Evolutionary conservation across 2,888 invertebrate genomes (phyloP).

Genomic region (Lasioglossum pauxillum): DNA sequence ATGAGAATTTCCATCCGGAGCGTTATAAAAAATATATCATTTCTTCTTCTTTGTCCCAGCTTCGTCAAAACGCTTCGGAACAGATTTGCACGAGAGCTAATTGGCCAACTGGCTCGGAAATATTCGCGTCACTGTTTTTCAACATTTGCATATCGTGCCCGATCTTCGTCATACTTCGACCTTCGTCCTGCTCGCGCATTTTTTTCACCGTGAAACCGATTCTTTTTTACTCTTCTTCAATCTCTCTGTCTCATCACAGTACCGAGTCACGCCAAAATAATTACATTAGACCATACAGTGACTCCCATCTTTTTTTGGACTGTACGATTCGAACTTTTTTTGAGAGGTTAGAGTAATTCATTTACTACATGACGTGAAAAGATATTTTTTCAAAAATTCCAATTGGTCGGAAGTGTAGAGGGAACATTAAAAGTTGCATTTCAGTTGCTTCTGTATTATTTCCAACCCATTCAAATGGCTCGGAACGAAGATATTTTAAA

Average conservation of each 20-base stretch:
- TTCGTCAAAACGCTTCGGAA: neutral
- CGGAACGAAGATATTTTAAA: neutral
- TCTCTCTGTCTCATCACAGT: neutral
- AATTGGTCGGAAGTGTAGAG: too few relatives aligned
- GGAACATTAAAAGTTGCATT: too few relatives aligned
- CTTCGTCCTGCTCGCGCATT: neutral
- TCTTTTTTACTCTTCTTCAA: neutral
- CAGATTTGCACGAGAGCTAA: neutral
- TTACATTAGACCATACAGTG: too few relatives aligned
- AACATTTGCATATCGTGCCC: neutral
- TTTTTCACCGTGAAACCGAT: neutral
- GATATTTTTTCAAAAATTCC: too few relatives aligned
- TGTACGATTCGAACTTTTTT: too few relatives aligned
- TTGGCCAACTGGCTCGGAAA: neutral
- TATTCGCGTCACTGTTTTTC: neutral
- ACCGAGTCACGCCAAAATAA: too few relatives aligned
- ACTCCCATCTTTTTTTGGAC: too few relatives aligned
- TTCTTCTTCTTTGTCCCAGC: neutral
- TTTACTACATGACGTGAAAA: too few relatives aligned
- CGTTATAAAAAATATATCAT: neutral
- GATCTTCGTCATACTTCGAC: neutral
- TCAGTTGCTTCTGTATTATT: too few relatives aligned
- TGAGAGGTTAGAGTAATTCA: too few relatives aligned
- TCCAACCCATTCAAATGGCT: too few relatives aligned
- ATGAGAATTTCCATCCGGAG: slow-evolving; percentile 51